Evolutionary conservation across 2,888 invertebrate genomes (phyloP).

Genomic region (Eutolmus rufibarbis): DNA sequence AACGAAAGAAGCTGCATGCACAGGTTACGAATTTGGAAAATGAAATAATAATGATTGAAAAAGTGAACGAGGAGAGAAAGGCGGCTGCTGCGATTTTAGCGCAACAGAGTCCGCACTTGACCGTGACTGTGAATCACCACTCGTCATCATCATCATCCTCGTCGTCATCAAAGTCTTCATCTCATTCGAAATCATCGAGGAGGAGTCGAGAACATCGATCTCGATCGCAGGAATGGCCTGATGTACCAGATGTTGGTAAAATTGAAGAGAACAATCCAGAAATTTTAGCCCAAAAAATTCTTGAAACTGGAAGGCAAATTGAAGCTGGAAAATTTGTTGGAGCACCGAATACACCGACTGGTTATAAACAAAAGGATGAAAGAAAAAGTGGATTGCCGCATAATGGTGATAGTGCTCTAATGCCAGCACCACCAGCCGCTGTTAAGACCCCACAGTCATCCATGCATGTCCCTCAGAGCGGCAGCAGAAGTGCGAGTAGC

Average conservation of each 20-base stretch:
- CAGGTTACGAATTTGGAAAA: conserved; percentile 76
- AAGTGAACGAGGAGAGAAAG: conserved; percentile 72
- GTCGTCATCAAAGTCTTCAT: conserved; percentile 55
- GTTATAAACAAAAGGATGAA: conserved; percentile 46
- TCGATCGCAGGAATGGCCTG: conserved; percentile 90
- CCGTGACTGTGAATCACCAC: conserved; percentile 50
- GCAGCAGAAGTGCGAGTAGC: neutral
- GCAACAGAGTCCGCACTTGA: conserved; percentile 60
- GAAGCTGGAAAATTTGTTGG: conserved; percentile 77
- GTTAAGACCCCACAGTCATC: conserved; percentile 27
- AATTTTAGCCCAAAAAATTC: conserved; percentile 85
- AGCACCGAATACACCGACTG: conserved; percentile 46
- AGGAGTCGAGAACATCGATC: conserved; percentile 77
- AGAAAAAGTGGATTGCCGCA: conserved; percentile 22
- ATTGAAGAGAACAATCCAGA: conserved; percentile 93
- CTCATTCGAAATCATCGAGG: conserved; percentile 65
- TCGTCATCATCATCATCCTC: conserved; percentile 64
- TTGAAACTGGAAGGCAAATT: conserved; percentile 88
- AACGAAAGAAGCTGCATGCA: conserved; percentile 83
- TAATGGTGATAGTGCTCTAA: conserved; percentile 56
- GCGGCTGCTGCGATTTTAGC: conserved; percentile 56
- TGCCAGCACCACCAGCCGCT: conserved; percentile 59
- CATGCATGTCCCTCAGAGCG: conserved; percentile 8
- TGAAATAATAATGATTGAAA: conserved; percentile 79
- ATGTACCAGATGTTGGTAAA: conserved; percentile 87